Evolutionary conservation across 2,888 invertebrate genomes (phyloP).

Genomic region (Drosophila lutescens): DNA sequence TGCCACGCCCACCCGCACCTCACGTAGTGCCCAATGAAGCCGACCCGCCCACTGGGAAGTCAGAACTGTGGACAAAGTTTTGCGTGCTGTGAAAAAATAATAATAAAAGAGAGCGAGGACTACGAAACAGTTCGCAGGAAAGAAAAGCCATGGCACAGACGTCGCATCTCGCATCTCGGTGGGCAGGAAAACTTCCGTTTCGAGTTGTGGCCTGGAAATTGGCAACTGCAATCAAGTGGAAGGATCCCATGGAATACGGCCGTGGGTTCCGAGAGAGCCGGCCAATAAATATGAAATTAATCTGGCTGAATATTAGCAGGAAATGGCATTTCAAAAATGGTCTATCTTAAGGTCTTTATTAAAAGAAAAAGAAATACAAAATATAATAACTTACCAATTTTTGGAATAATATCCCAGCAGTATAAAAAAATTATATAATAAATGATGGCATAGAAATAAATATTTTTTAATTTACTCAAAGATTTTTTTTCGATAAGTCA

Average conservation of each 20-base stretch:
- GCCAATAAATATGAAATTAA: constrained; percentile 24
- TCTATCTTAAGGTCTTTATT: too few relatives aligned
- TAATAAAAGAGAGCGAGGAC: constrained; percentile 4
- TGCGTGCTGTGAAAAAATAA: constrained; percentile 36
- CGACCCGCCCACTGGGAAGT: constrained; percentile 47
- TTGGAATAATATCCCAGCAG: too few relatives aligned
- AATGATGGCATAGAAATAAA: too few relatives aligned
- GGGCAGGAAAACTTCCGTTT: constrained; percentile 71
- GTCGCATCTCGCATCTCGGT: constrained; percentile 21
- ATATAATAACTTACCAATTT: too few relatives aligned
- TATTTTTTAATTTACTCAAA: too few relatives aligned
- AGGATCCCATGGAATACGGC: constrained; percentile 21
- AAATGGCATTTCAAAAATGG: background rate
- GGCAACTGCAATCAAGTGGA: constrained; percentile 51
- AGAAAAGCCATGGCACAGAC: constrained; percentile 29
- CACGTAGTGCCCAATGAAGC: constrained; percentile 12
- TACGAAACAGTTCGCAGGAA: constrained; percentile 3
- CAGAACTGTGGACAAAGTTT: constrained; percentile 68
- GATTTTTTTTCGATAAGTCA: too few relatives aligned
- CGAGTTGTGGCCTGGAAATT: constrained; percentile 66
- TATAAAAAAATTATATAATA: too few relatives aligned
- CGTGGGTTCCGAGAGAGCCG: constrained; percentile 3
- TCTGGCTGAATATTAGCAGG: background rate
- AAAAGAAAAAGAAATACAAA: too few relatives aligned
- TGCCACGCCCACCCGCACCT: constrained; percentile 12